phyloP scores from a whole-genome alignment of 2,888 invertebrate species.

The Drosophila borborema region DNA sequence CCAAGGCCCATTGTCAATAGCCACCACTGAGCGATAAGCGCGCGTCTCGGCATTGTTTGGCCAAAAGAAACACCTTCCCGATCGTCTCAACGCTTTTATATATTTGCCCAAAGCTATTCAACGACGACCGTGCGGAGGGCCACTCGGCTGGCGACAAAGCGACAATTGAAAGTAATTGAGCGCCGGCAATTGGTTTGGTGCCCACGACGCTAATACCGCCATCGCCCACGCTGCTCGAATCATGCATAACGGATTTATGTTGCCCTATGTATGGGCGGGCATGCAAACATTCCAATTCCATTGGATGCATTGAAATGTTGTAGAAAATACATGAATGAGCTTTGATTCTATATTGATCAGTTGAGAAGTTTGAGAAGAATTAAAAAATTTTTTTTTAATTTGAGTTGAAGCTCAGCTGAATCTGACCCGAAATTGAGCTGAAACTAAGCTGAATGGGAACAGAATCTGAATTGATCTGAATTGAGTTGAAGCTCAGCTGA shows the following conservation, averaged over 20 bases:
- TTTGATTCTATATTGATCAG: neutral
- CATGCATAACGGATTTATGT: conserved; percentile 61
- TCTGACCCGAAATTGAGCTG: neutral
- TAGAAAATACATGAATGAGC: neutral
- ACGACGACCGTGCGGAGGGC: neutral
- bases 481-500: neutral
- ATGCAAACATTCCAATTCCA: neutral
- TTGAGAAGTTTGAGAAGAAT: neutral
- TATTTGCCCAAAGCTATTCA: conserved; percentile 33
- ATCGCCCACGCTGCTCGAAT: conserved; percentile 60
- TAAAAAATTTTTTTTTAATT: neutral
- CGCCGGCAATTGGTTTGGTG: conserved; percentile 29
- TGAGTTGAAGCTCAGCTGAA: neutral
- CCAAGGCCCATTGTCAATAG: conserved; percentile 13
- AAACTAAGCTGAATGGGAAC: neutral
- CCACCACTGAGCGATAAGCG: conserved; percentile 35
- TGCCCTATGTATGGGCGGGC: conserved; percentile 18
- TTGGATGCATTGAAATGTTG: neutral
- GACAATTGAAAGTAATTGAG: conserved; percentile 58
- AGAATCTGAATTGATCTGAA: neutral
- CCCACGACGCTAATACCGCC: conserved; percentile 21
- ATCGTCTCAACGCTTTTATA: conserved; percentile 63
- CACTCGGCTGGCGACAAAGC: conserved; percentile 35
- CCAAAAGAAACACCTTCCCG: conserved; percentile 62
- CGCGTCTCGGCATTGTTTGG: conserved; percentile 52